Evolutionary conservation across 2,797 vertebrate genomes (phyloP).

Genomic region (Phrynocephalus forsythii): DNA sequence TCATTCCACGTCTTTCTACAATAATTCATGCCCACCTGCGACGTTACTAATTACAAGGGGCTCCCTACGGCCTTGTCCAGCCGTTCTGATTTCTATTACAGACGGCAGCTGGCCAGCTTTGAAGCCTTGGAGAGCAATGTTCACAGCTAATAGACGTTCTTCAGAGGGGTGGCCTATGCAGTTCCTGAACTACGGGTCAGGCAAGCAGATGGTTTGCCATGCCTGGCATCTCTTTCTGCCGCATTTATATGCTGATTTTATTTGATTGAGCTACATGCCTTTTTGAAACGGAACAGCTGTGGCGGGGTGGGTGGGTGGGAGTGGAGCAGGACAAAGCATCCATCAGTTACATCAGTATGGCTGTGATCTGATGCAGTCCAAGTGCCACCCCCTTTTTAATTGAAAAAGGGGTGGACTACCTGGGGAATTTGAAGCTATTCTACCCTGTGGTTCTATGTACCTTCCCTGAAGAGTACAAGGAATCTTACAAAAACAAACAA

Average conservation of each 20-base stretch:
- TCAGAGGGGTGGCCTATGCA: not conserved
- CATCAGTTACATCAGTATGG: not conserved
- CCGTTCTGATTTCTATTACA: conserved; percentile 42
- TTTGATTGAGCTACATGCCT: not conserved
- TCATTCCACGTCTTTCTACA: not conserved
- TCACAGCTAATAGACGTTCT: conserved; percentile 41
- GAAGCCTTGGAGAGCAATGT: conserved; percentile 22
- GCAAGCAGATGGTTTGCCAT: conserved; percentile 32
- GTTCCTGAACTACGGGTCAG: conserved; percentile 25
- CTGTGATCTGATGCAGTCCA: not conserved
- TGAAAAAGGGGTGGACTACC: no score
- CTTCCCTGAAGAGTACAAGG: no score
- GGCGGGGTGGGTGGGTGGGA: no score
- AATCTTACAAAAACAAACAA: no score
- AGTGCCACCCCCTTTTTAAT: no score
- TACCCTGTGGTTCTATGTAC: no score
- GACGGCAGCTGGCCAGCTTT: conserved; percentile 27
- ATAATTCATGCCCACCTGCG: conserved; percentile 15
- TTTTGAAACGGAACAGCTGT: conserved; percentile 7
- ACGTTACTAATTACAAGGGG: conserved; percentile 39
- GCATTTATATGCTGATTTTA: conserved; percentile 18
- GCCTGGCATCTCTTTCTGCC: fast-evolving
- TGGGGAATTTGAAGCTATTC: no score
- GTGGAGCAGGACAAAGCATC: conserved; percentile 33
- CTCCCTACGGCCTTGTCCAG: conserved; percentile 42